Base-by-base conservation (phyloP, 2,113 vertebrate genomes). In the Chaenogobius annularis region DNA sequence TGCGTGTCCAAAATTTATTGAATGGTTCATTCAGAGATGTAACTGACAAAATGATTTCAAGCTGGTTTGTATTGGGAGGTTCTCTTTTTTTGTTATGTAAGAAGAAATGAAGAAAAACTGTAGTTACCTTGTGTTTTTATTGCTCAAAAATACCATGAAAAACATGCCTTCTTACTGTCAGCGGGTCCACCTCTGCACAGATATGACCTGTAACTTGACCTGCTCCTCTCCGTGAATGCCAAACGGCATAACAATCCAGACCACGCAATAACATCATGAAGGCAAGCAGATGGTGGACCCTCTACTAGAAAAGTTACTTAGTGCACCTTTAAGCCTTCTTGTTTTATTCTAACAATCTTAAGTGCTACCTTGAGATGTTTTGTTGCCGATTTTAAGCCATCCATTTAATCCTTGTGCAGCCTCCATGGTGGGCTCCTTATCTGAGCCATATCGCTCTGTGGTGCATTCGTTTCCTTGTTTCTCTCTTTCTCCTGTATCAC, bases 401-500 rank as follows among this genome's bases (percentile, higher is more conserved):
- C 62, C 61, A 52, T 62, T 76, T 80, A 71, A 87, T 75, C 61
- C 77, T 72, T 73, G 48, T 3, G 8, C 55, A 65, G 64, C 40
- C 74, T 82, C 48, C 26, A 14, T 1, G 54, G 74, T 80, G 59
- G 74, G 65, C 81, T 82, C 70, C 83, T 87, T 85, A 78, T 90
- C 85, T 80, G 55, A 43, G 70, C 23, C 82, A 83, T 87, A 89
- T 90, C 89, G 87, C 82, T 88, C 82, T 86, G 85, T 80, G 74
- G 68, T 83, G 85, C 83, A 90, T 83, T 90, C 80, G 77, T 84
- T 91, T 90, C 65, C 74, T 76, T 86, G 20, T 58, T 84, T 74
- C 44, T 62, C 75, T 64, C 72, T 77, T 75, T 77, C 58, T 31
- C 54, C 65, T 69, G 78, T 89, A 89, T 93, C 90, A 85, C 81